Percentiles rank a stretch among this genome's conserved stretches.
Conservation (phyloP, 2,888 invertebrate species). For the Ditylenchus weischeri region DNA sequence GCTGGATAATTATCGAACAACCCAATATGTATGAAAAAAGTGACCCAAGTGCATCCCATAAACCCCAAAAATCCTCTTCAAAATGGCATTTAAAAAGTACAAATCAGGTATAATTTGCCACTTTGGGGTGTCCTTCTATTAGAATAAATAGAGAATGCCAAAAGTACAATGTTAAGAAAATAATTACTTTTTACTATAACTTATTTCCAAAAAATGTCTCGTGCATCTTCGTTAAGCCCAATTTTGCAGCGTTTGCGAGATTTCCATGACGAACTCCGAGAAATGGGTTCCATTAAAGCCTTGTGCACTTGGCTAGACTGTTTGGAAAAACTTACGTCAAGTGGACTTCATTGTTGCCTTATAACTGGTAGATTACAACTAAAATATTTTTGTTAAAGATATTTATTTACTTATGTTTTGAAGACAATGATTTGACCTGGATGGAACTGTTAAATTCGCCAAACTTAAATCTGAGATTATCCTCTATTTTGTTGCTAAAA, state of each 20-base stretch:
- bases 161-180: too few species aligned
- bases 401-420: neutral
- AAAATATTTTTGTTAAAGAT: too few species aligned
- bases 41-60: too few species aligned
- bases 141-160: too few species aligned
- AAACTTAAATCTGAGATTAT: conserved; percentile 16
- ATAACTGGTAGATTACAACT: conserved; percentile 13
- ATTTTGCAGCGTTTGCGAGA: neutral
- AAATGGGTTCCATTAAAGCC: neutral
- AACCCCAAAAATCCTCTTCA: too few species aligned
- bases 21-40: too few species aligned
- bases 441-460: conserved; percentile 11
- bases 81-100: too few species aligned
- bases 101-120: too few species aligned
- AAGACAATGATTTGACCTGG: conserved; percentile 15
- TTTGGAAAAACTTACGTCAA: conserved; percentile 24
- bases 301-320: conserved; percentile 26
- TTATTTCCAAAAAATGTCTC: neutral
- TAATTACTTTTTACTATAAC: too few species aligned
- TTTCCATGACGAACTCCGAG: neutral
- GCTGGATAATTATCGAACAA: too few species aligned
- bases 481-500: conserved; percentile 14
- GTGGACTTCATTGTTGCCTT: conserved; percentile 22
- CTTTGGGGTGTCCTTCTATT: too few species aligned
- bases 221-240: too few species aligned